These are phyloP conservation scores for Thaumatotibia leucotreta DNA, from an alignment of 1,140 invertebrate species.

Conservation along the genomic window DNA sequence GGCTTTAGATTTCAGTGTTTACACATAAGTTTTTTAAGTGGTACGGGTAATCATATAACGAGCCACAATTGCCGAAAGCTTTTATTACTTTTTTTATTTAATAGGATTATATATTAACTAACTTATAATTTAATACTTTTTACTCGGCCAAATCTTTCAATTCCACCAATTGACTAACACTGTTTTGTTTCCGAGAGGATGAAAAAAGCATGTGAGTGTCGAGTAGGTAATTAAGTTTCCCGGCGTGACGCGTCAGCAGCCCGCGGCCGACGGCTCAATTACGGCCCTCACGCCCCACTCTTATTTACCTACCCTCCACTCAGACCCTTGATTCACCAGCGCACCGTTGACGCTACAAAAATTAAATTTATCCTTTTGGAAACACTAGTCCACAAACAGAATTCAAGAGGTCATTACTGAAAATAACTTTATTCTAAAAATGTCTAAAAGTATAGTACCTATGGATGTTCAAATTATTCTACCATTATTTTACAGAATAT, in stretches of 20 bases:
- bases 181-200: background rate
- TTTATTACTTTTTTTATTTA: too few species aligned
- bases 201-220: constrained; percentile 10
- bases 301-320: constrained; percentile 13
- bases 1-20: too few species aligned
- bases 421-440: background rate
- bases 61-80: too few species aligned
- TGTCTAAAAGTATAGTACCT: too few species aligned
- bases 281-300: background rate
- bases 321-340: constrained; percentile 10
- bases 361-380: constrained; percentile 1
- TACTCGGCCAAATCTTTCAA: too few species aligned
- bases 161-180: too few species aligned
- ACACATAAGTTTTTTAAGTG: too few species aligned
- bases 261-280: constrained; percentile 7
- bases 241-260: background rate
- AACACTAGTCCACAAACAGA: constrained; percentile 1
- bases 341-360: constrained; percentile 6
- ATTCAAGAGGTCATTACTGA: constrained; percentile 1
- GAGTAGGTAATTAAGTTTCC: constrained; percentile 8
- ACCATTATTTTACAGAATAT: background rate
- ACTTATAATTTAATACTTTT: too few species aligned
- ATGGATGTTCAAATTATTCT: background rate
- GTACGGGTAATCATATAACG: too few species aligned
- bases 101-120: too few species aligned